A percentile compares a stretch with the other conserved stretches of the same genome.
phyloP scores from a whole-genome alignment of 2,113 vertebrate species.

The Oryzias curvinotus region DNA sequence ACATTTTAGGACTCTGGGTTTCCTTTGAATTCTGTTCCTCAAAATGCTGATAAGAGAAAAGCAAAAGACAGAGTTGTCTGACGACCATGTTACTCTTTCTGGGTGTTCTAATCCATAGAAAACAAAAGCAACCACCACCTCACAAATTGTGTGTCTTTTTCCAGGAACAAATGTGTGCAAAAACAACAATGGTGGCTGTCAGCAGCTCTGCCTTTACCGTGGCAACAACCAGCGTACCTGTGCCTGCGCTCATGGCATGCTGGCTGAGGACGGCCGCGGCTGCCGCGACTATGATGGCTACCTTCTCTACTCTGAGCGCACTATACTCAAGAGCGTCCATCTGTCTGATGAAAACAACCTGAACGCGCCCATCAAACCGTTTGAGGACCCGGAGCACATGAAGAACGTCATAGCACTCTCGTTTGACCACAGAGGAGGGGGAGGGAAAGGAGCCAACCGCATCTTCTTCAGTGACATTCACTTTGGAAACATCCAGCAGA shows the following conservation, averaged over 20 bases:
- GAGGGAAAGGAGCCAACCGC: conserved; percentile 86
- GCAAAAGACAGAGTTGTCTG: too few relatives aligned
- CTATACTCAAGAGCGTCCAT: conserved; percentile 97
- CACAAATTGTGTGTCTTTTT: neutral
- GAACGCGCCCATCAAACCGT: conserved; percentile 93
- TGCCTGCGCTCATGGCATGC: conserved; percentile 93
- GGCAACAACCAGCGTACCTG: conserved; percentile 82
- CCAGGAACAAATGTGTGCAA: conserved; percentile 94
- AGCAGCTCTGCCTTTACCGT: conserved; percentile 93
- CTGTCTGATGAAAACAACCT: conserved; percentile 94
- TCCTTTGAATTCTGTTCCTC: too few relatives aligned
- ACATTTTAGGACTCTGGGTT: too few relatives aligned
- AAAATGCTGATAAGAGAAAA: too few relatives aligned
- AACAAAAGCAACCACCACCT: neutral
- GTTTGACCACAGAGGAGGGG: conserved; percentile 88
- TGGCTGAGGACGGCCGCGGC: conserved; percentile 82
- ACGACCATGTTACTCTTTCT: too few relatives aligned
- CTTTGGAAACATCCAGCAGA: conserved; percentile 97
- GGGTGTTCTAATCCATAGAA: neutral
- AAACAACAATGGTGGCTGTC: conserved; percentile 86
- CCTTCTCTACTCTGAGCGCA: conserved; percentile 95
- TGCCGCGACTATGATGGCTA: conserved; percentile 95
- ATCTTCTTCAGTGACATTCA: conserved; percentile 99
- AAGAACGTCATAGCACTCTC: conserved; percentile 95
- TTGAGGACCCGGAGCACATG: conserved; percentile 95